Base-by-base conservation (phyloP, 2,113 vertebrate species). In the Maccullochella peelii region DNA sequence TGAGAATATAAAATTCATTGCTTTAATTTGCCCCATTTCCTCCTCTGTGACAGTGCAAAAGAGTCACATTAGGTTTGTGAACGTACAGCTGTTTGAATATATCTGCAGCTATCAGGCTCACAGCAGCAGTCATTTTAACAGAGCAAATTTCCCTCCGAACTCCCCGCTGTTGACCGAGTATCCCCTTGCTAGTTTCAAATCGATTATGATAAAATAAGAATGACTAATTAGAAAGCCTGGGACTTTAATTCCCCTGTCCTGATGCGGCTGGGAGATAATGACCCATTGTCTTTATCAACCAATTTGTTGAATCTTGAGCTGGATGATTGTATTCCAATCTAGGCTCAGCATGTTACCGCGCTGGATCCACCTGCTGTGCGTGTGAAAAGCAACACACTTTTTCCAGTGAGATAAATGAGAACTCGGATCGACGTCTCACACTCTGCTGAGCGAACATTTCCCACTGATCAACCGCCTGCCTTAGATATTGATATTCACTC, bases 401-500 rank as follows among this genome's bases (percentile, higher is more conserved):
- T 73, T 33, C 33, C 66, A 78, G 67, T 0, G 1, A 74, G 79
- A 87, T 85, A 79, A 89, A 90, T 59, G 38, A 82, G 80, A 84
- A 79, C 83, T 80, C 0, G 23, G 72, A 58, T 86, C 79, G 30
- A 40, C 52, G 1, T 66, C 75, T 84, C 79, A 62, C 78, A 57
- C 71, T 80, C 69, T 88, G 81, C 88, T 89, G 79, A 90, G 68
- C 38, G 38, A 80, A 90, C 80, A 21, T 71, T 92, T 89, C 87
- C 87, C 77, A 84, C 71, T 74, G 79, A 91, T 82, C 90, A 76
- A 50, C 80, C 42, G 50, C 87, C 73, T 27, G 81, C 62, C 61
- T 82, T 16, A 65, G 70, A 74, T 87, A 91, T 93, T 85, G 90
- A 91, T 86, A 88, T 87, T 90, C 79, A 23, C 81, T 86, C 77